phyloP scores from a whole-genome alignment of 2,113 vertebrate species.

The Coryphaenoides rupestris region DNA sequence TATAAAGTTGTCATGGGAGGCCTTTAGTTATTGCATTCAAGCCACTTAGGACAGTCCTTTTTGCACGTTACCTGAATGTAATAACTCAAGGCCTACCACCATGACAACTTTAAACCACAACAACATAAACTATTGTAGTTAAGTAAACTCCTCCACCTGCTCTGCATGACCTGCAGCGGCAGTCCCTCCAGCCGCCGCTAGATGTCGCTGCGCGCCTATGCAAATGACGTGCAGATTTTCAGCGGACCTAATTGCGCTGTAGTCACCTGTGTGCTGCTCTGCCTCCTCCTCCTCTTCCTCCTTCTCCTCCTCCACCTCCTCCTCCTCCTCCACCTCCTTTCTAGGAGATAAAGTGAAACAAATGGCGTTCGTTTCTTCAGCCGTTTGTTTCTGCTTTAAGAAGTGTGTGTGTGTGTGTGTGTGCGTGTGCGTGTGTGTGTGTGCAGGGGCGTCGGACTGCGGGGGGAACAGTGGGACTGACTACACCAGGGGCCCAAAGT shows the following conservation, averaged over 20 bases:
- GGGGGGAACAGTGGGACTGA: too few relatives aligned
- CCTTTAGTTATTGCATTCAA: too few relatives aligned
- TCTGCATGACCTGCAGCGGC: too few relatives aligned
- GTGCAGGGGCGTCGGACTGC: not conserved
- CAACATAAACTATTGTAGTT: too few relatives aligned
- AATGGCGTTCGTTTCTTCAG: slow-evolving; percentile 43
- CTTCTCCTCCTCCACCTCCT: not conserved
- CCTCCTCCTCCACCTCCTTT: slow-evolving; percentile 4
- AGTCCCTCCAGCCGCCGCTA: slow-evolving; percentile 56
- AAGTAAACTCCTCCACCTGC: too few relatives aligned
- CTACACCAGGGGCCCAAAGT: too few relatives aligned
- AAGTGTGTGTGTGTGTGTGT: slow-evolving; percentile 1
- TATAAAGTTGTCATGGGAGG: too few relatives aligned
- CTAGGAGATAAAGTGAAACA: slow-evolving; percentile 46
- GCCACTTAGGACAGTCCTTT: too few relatives aligned
- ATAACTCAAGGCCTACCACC: too few relatives aligned
- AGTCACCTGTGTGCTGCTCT: not conserved
- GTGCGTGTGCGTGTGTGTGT: not conserved
- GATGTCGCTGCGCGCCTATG: slow-evolving; percentile 76
- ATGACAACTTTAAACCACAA: too few relatives aligned
- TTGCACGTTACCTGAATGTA: too few relatives aligned
- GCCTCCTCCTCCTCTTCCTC: not conserved
- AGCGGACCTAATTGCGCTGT: not conserved
- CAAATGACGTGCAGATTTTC: slow-evolving; percentile 23
- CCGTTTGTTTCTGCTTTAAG: too few relatives aligned